Conservation (phyloP, 64 coral and sea anemone species). For the Orbicella faveolata region DNA sequence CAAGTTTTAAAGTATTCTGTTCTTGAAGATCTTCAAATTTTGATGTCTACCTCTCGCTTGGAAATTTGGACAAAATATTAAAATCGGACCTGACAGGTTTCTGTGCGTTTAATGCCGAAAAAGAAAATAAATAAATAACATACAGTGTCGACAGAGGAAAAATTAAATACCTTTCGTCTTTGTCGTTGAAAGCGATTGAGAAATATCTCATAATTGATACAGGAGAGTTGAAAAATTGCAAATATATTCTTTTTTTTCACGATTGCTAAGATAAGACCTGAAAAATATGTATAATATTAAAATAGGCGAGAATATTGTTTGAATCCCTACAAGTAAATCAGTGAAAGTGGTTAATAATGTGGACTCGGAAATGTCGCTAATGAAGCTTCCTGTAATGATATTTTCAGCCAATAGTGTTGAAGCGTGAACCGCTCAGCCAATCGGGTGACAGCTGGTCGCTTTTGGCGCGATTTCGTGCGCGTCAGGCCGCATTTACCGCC, state of each 20-base stretch:
- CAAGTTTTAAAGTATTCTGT: background rate
- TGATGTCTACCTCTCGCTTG: background rate
- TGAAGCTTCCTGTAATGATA: slow-evolving; percentile 28
- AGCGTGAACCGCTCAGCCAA: slow-evolving; percentile 27
- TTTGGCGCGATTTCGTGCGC: slow-evolving; percentile 40
- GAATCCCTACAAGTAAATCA: slow-evolving; percentile 25
- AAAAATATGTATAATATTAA: slow-evolving; percentile 4
- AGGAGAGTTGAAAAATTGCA: slow-evolving; percentile 6
- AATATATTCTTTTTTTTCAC: slow-evolving; percentile 6
- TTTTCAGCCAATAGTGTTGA: background rate
- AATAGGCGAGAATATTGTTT: slow-evolving; percentile 7
- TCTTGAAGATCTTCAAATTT: background rate
- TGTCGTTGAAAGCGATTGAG: background rate
- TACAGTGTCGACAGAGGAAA: background rate
- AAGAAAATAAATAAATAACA: slow-evolving; percentile 16
- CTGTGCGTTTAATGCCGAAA: slow-evolving; percentile 9
- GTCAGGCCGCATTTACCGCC: slow-evolving; percentile 52
- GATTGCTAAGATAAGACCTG: background rate
- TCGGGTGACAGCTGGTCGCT: slow-evolving; percentile 6
- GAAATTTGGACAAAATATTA: slow-evolving; percentile 18
- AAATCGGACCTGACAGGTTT: background rate
- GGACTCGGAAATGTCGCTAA: slow-evolving; percentile 35
- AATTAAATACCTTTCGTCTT: background rate
- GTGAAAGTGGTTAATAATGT: slow-evolving; percentile 6
- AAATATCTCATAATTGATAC: slow-evolving; percentile 13